Base-by-base conservation (phyloP, 2,113 vertebrate genomes). In the Cromileptes altivelis region DNA sequence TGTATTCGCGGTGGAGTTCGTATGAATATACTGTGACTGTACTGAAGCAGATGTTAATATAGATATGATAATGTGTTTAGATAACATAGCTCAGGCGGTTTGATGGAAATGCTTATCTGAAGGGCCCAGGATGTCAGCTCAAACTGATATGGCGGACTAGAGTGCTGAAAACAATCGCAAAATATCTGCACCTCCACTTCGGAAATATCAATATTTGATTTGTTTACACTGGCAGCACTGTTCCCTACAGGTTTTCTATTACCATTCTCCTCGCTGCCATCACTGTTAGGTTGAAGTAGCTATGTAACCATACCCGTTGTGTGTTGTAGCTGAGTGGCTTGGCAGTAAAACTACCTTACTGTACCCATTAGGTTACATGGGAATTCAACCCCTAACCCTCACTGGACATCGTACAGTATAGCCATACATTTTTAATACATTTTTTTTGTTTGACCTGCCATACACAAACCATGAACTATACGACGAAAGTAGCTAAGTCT, bases 11-110 rank as follows among this genome's bases (percentile, higher is more conserved):
- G 72, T 57, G 42, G 75, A 84, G 42, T 75, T 88, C 33, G 77
- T 75, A 72, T 69, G 58, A 75, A 82, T 70, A 57, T 49, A 73
- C 85, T 67, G 75, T 73, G 70, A 72, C 73, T 74, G 70, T 4
- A 42, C 1, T 1, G 8, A 60, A 23, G 70, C 70, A 58, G 45
- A 30, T 50, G 1, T 14, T 55, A 23, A 52, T 30, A 9, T 45
- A 53, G 50, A 73, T 57, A 18, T 17, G n/a, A 19, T 64, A 55
- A 70, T n/a, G 30, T 49, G 60, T 57, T 89, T 80, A 4, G 49
- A 80, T 70, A 58, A 18, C 4, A n/a, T 5, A 69, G 21, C 21
- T 4, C 21, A 25, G 30, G 27, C 5, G 0, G 40, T 73, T 21
- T 25, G 70, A 69, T 42, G 33, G 14, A 62, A 30, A 25, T 7